Evolutionary conservation across 1,140 invertebrate genomes (phyloP).

Genomic region (Drepana arcuata): DNA sequence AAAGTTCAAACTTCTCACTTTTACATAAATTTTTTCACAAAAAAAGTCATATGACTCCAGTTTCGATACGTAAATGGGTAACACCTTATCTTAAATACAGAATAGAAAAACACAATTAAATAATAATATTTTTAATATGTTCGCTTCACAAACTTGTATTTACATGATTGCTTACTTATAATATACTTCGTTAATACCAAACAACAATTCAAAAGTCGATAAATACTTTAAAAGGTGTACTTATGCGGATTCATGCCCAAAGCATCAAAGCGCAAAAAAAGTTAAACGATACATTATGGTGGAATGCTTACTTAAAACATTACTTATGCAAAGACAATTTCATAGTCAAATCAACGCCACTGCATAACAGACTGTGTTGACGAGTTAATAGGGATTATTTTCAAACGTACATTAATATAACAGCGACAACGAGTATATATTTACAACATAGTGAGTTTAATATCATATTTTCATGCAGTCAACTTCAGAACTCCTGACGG

Average conservation of each 20-base stretch:
- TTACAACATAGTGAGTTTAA: constrained; percentile 45
- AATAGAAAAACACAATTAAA: constrained; percentile 19
- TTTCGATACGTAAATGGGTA: too few relatives aligned
- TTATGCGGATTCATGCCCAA: constrained; percentile 37
- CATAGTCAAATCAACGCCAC: too few relatives aligned
- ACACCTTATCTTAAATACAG: too few relatives aligned
- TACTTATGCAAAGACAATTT: constrained; percentile 25
- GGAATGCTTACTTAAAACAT: constrained; percentile 34
- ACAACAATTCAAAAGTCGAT: constrained; percentile 54
- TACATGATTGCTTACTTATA: constrained; percentile 63
- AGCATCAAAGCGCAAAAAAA: constrained; percentile 17
- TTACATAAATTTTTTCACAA: too few relatives aligned
- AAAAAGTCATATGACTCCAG: too few relatives aligned
- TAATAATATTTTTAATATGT: constrained; percentile 57
- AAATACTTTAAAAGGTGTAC: constrained; percentile 49
- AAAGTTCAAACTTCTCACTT: too few relatives aligned
- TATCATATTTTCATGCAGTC: constrained; percentile 39
- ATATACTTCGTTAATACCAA: constrained; percentile 42
- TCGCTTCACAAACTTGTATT: constrained; percentile 64
- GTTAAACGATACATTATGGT: constrained; percentile 12
- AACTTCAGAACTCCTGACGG: too few relatives aligned
- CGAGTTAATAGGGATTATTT: too few relatives aligned
- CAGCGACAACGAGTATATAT: constrained; percentile 27
- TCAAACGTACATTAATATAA: constrained; percentile 11
- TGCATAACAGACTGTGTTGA: too few relatives aligned